phyloP scores from a whole-genome alignment of 92 coral and sea anemone species.

The Umimayanthus chanpuru region DNA sequence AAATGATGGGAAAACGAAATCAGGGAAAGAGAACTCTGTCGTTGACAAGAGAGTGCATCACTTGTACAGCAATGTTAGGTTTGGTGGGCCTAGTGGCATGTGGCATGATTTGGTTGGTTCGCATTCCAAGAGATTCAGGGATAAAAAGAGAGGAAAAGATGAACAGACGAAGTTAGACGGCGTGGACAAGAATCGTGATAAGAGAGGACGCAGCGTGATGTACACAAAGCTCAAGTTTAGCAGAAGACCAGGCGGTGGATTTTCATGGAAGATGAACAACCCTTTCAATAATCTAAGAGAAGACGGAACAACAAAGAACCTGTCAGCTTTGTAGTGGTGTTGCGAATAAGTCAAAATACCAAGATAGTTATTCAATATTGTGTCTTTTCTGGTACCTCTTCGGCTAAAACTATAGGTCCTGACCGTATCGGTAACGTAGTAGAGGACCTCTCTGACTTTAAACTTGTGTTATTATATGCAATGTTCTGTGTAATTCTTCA shows the following conservation, averaged over 20 bases:
- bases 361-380: no score
- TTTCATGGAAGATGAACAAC: neutral
- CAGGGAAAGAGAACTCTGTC: neutral
- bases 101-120: neutral
- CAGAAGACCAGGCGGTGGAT: neutral
- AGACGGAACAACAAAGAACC: no score
- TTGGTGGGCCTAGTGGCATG: neutral
- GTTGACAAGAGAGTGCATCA: conserved; percentile 15
- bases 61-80: neutral
- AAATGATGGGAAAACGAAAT: neutral
- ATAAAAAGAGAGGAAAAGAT: neutral
- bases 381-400: no score
- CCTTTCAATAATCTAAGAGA: neutral
- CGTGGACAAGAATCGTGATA: neutral
- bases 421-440: no score
- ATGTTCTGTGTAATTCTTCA: no score
- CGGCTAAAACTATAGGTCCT: no score
- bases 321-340: no score
- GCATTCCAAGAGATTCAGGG: neutral
- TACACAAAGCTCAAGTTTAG: conserved; percentile 12
- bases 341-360: no score
- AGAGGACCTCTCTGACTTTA: no score
- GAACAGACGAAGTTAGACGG: neutral
- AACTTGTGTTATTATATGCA: no score
- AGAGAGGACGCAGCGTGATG: neutral